Evolutionary conservation across 2,797 vertebrate genomes (phyloP), one percentile per base, ranked within the genome.

Genomic region (Morus bassanus): DNA sequence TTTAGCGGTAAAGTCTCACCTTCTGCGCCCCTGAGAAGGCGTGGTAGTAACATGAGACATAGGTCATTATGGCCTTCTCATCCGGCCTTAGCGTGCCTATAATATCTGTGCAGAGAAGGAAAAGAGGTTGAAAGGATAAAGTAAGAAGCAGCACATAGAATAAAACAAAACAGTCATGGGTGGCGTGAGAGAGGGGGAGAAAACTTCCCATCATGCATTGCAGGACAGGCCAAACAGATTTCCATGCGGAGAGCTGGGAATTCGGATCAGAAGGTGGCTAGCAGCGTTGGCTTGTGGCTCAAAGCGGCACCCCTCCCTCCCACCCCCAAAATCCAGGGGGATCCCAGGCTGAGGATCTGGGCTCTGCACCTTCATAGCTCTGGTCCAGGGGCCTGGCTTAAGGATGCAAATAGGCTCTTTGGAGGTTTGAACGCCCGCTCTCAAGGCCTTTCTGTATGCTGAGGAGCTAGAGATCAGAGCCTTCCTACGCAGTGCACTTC

Each of bases 1-100:
- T 92, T 97, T 97, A 95, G 95, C 79, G 22, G 90, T 94, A 98
- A 97, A 96, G 97, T 97, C 99, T 99, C 99, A 99, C 99, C 99
- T 99, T 99, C 99, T 99, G 99, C 31, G 99, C 99, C 98, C 99
- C 99, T 97, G 98, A 99, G 99, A 99, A 99, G 96, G 99, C 99
- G 98, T 99, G 99, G 99, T 99, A 99, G 99, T 99, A 99, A 99
- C 99, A 99, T 98, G 99, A 99, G 98, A 99, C 99, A 99, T 99
- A 99, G 98, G 99, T 99, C 99, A 99, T 99, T 98, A 99, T 97
- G 97, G 99, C 99, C 98, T 99, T 99, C 99, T 99, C 99, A 98
- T 99, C 99, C 98, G 98, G 99, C 98, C 99, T 99, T 99, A 99
- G 99, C 98, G 99, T 99, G 99, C 99, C 99, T 99, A 99, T 98